Conservation (phyloP, 1,140 invertebrate species). For the honey bee (Apis mellifera) region Amel_HAv3.1 CM009942.2:9970501-9971000, state of each 20-base stretch:
- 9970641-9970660: slow-evolving; percentile 74
- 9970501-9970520: slow-evolving; percentile 75
- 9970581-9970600: neutral
- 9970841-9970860: neutral
- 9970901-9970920: slow-evolving; percentile 78
- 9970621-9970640: slow-evolving; percentile 74
- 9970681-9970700: slow-evolving; percentile 71
- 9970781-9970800: slow-evolving; percentile 77
- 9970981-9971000: slow-evolving; percentile 75
- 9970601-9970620: neutral
- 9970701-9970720: slow-evolving; percentile 66
- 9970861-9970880: no score
- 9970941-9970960: slow-evolving; percentile 81
- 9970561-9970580: neutral
- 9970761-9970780: slow-evolving; percentile 77
- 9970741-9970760: slow-evolving; percentile 76
- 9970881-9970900: slow-evolving; percentile 68
- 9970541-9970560: slow-evolving; percentile 65
- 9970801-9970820: slow-evolving; percentile 54
- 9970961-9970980: slow-evolving; percentile 82
- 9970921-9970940: slow-evolving; percentile 74
- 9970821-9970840: no score
- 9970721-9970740: slow-evolving; percentile 74
- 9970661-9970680: slow-evolving; percentile 70
- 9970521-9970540: slow-evolving; percentile 71